These are phyloP conservation scores for Hyposoter dolosus DNA, from an alignment of 2,888 invertebrate species.

Conservation along the genomic window DNA sequence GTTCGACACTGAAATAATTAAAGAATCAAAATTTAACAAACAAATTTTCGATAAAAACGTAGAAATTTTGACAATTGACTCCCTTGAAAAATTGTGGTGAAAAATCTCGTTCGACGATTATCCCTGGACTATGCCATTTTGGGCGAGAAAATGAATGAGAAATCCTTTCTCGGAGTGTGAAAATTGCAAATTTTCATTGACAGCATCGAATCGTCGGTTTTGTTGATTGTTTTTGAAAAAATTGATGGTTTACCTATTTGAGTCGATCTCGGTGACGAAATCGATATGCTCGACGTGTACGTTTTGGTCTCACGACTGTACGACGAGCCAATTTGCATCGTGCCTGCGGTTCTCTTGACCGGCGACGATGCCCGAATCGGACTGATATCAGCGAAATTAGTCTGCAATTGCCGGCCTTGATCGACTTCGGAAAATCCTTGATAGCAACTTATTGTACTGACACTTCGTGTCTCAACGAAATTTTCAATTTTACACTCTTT, in stretches of 20 bases:
- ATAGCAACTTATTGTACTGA: conserved; percentile 72
- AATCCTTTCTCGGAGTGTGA: no score
- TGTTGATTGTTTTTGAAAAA: neutral
- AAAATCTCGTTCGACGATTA: no score
- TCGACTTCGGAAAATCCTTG: conserved; percentile 82
- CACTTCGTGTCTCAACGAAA: conserved; percentile 76
- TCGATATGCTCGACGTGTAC: conserved; percentile 75
- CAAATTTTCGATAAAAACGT: neutral
- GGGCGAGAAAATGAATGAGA: no score
- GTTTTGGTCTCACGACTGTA: conserved; percentile 79
- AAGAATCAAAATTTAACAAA: conserved; percentile 8
- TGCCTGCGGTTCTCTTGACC: conserved; percentile 71
- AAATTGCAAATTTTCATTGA: no score
- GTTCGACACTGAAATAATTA: conserved; percentile 74
- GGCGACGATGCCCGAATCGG: conserved; percentile 76
- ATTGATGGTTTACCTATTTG: conserved; percentile 73
- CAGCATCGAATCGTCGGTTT: no score
- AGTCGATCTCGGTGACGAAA: conserved; percentile 77
- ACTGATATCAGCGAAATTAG: conserved; percentile 78
- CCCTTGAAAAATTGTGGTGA: no score
- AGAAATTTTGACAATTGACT: neutral
- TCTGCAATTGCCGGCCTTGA: conserved; percentile 75
- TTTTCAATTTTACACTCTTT: conserved; percentile 80
- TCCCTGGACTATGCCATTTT: no score
- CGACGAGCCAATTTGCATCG: conserved; percentile 73